A percentile compares a stretch with the other conserved stretches of the same genome.
phyloP scores from a whole-genome alignment of 1,140 invertebrate genomes.

The Nasonia giraulti region DNA sequence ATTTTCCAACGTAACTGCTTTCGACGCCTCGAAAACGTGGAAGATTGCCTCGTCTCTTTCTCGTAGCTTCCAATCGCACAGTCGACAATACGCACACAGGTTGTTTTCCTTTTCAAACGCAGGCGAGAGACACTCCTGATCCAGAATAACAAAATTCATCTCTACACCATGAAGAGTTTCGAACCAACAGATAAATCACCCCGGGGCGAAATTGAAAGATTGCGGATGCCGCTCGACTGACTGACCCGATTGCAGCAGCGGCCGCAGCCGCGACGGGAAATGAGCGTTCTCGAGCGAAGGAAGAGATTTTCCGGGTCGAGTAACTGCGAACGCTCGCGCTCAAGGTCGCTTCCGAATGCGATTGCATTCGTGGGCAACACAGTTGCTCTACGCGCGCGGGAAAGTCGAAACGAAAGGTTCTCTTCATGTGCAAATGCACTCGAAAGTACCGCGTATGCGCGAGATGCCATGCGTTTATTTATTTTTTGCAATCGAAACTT shows the following conservation, averaged over 20 bases:
- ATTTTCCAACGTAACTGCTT: conserved; percentile 17
- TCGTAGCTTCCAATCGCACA: not conserved
- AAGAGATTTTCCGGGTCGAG: conserved; percentile 40
- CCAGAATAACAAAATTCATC: not conserved
- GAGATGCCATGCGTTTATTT: not conserved
- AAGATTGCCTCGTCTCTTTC: not conserved
- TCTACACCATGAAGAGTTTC: not conserved
- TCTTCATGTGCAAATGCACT: not conserved
- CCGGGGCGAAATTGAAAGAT: conserved; percentile 23
- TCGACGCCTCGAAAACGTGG: conserved; percentile 11
- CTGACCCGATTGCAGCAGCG: conserved; percentile 11
- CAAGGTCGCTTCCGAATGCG: conserved; percentile 23
- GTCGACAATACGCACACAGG: conserved; percentile 23
- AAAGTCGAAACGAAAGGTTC: conserved; percentile 25
- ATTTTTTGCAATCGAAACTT: not conserved
- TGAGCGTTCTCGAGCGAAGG: conserved; percentile 5
- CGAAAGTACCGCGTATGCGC: not conserved
- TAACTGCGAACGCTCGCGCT: conserved; percentile 20
- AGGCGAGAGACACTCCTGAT: not conserved
- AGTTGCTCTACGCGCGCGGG: conserved; percentile 23
- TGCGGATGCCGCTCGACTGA: conserved; percentile 22
- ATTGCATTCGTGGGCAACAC: no score
- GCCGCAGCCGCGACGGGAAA: conserved; percentile 11
- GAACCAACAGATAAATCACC: not conserved
- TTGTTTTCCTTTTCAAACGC: no score